Conservation (phyloP, 2,888 invertebrate genomes). For the Hyppa rectilinea region DNA sequence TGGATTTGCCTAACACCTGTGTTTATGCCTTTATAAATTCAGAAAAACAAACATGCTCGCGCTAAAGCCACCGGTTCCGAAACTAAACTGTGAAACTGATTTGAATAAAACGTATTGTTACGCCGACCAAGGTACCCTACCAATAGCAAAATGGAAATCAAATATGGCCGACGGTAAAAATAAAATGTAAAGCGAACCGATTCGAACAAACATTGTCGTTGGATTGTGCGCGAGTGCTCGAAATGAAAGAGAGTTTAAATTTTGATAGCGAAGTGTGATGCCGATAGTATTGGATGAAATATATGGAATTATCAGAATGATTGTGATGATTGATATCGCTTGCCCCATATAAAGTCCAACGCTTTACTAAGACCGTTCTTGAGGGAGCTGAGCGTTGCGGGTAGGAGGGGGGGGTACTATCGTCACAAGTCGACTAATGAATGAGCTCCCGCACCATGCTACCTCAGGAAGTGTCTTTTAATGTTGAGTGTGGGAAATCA, state of each 20-base stretch:
- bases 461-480: no score
- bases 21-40: slow-evolving; percentile 41
- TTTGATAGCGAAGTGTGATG: slow-evolving; percentile 24
- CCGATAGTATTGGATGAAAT: background rate
- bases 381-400: no score
- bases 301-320: background rate
- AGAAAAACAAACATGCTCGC: slow-evolving; percentile 34
- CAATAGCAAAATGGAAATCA: slow-evolving; percentile 60
- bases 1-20: slow-evolving; percentile 18
- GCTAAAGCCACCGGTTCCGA: slow-evolving; percentile 41
- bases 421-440: no score
- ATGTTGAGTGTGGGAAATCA: no score
- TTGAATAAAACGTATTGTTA: slow-evolving; percentile 58
- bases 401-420: no score
- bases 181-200: slow-evolving; percentile 58
- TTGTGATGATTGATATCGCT: background rate
- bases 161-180: slow-evolving; percentile 54
- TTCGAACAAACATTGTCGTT: slow-evolving; percentile 57
- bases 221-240: slow-evolving; percentile 48
- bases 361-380: no score
- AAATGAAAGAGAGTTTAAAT: slow-evolving; percentile 43
- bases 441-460: no score
- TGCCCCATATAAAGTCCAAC: no score
- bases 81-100: slow-evolving; percentile 58
- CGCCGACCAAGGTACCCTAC: slow-evolving; percentile 22